Evolutionary conservation across 2,113 vertebrate genomes (phyloP).

Genomic region (Struthio camelus): DNA sequence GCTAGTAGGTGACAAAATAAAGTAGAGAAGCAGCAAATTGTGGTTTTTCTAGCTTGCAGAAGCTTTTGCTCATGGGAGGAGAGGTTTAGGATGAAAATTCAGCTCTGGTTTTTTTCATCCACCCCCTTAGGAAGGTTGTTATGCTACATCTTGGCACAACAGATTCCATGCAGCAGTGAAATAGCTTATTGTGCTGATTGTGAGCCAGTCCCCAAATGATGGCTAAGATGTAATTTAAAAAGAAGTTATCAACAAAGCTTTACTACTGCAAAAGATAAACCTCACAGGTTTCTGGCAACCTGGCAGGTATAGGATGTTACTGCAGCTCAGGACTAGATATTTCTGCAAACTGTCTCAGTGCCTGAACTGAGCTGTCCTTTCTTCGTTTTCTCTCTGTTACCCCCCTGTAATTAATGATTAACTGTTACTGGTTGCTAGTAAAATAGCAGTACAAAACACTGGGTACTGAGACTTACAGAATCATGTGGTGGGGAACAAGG

Average conservation of each 20-base stretch:
- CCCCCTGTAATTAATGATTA: not conserved
- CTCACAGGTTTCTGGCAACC: not conserved
- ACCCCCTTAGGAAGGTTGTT: not conserved
- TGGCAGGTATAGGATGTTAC: not conserved
- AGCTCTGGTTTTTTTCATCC: not conserved
- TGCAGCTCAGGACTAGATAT: not conserved
- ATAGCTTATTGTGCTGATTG: not conserved
- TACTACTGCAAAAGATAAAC: not conserved
- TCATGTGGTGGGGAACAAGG: not conserved
- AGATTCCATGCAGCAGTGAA: not conserved
- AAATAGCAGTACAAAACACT: not conserved
- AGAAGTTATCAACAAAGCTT: not conserved
- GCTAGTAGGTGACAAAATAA: not conserved
- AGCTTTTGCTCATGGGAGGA: not conserved
- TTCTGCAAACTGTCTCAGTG: not conserved
- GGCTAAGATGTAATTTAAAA: not conserved
- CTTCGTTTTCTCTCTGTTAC: not conserved
- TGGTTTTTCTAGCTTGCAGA: not conserved
- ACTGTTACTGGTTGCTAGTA: not conserved
- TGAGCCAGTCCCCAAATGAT: not conserved
- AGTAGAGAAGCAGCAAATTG: not conserved
- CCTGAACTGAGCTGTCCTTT: not conserved
- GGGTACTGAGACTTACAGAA: not conserved
- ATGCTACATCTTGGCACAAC: not conserved
- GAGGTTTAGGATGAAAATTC: not conserved